These are phyloP conservation scores for Phyllotreta cruciferae DNA, from an alignment of 2,888 invertebrate species.

Conservation along the genomic window DNA sequence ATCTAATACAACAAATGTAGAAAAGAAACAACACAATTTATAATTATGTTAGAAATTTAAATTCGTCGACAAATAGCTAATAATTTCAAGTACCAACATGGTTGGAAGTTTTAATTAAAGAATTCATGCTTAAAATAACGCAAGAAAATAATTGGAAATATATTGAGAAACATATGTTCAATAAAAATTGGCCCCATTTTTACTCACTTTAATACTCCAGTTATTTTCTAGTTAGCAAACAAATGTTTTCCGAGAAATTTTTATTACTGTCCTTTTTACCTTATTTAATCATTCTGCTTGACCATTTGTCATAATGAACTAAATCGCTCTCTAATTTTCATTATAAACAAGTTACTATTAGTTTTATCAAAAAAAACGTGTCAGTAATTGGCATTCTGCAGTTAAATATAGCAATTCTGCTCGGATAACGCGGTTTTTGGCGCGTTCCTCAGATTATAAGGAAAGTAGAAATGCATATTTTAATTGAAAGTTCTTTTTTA, in stretches of 20 bases:
- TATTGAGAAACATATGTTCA: too few relatives aligned
- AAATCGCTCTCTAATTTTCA: neutral
- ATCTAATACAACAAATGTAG: conserved; percentile 12
- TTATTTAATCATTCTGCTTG: too few relatives aligned
- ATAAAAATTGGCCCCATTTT: too few relatives aligned
- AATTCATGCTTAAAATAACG: too few relatives aligned
- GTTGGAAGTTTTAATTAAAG: too few relatives aligned
- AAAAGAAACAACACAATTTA: neutral
- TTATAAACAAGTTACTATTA: neutral
- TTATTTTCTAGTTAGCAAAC: too few relatives aligned
- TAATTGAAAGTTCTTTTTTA: conserved; percentile 12
- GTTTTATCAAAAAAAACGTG: neutral
- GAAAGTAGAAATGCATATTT: conserved; percentile 16
- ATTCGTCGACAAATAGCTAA: conserved; percentile 2
- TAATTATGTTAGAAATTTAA: neutral
- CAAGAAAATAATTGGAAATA: too few relatives aligned
- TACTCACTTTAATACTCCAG: too few relatives aligned
- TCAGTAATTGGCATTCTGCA: neutral
- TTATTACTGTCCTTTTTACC: too few relatives aligned
- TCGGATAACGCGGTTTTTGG: neutral
- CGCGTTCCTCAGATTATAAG: neutral
- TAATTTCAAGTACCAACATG: neutral
- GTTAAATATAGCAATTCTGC: conserved; percentile 7
- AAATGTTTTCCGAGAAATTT: too few relatives aligned
- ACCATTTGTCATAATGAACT: too few relatives aligned